Conservation (phyloP, 2,797 vertebrate genomes). For the Mionectes olivaceus region DNA sequence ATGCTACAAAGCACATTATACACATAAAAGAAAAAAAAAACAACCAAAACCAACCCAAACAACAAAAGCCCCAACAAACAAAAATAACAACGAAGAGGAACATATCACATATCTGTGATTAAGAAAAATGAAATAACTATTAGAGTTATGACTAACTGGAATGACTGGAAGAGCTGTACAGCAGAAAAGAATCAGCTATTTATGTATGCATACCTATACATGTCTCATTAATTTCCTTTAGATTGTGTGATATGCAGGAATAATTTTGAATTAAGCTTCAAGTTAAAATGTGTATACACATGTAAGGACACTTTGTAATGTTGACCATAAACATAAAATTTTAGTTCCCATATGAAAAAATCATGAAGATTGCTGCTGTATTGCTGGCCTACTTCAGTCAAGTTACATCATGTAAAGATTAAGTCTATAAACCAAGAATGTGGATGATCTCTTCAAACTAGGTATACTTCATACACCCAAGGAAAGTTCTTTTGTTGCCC, state of each 20-base stretch:
- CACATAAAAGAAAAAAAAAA: not conserved
- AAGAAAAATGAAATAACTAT: not conserved
- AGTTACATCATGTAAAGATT: not conserved
- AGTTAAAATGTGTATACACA: not conserved
- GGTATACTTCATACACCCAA: not conserved
- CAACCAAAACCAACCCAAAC: not conserved
- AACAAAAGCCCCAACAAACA: not conserved
- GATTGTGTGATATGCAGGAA: not conserved
- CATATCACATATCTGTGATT: not conserved
- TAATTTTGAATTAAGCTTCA: not conserved
- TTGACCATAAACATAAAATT: not conserved
- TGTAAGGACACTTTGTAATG: not conserved
- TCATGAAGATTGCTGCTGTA: not conserved
- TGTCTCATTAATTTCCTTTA: not conserved
- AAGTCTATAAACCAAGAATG: not conserved
- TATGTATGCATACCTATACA: not conserved
- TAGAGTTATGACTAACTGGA: not conserved
- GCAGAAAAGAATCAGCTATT: not conserved
- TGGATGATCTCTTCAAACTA: not conserved
- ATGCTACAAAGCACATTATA: not conserved
- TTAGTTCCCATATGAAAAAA: not conserved
- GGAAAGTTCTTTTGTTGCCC: not conserved
- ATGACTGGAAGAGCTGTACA: not conserved
- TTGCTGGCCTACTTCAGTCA: not conserved
- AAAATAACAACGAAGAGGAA: not conserved